phyloP scores from a whole-genome alignment of 2,113 vertebrate species.

The Oreochromis niloticus region DNA sequence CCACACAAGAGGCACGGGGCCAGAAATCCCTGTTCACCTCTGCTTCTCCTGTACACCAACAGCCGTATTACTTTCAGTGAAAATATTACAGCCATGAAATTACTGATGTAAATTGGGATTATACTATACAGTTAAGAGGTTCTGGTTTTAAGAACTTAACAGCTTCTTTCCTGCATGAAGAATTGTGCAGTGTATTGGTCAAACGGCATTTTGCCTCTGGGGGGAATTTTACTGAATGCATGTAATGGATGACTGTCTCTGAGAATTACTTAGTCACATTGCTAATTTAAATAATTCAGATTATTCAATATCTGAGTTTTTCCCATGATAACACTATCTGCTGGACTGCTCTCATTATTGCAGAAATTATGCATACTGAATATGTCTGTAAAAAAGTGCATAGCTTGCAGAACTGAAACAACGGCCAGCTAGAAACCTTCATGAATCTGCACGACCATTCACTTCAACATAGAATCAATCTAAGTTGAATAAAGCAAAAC shows the following conservation, averaged over 20 bases:
- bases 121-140: neutral
- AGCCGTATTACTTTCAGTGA: neutral
- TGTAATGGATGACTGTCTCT: neutral
- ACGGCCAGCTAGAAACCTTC: neutral
- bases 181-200: neutral
- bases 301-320: slow-evolving; percentile 3
- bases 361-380: neutral
- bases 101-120: neutral
- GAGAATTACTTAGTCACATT: neutral
- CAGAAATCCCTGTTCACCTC: neutral
- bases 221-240: neutral
- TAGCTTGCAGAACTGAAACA: neutral
- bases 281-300: neutral
- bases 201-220: neutral
- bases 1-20: neutral
- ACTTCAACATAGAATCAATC: neutral
- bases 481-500: neutral
- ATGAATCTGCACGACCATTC: neutral
- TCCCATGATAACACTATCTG: slow-evolving; percentile 5
- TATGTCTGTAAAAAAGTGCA: slow-evolving; percentile 11
- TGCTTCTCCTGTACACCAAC: neutral
- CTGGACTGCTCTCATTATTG: neutral
- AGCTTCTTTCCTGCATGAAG: neutral
- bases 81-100: neutral
- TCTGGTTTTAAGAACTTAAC: neutral